Conservation (phyloP, 2,113 vertebrate genomes). For the Bungarus multicinctus region DNA sequence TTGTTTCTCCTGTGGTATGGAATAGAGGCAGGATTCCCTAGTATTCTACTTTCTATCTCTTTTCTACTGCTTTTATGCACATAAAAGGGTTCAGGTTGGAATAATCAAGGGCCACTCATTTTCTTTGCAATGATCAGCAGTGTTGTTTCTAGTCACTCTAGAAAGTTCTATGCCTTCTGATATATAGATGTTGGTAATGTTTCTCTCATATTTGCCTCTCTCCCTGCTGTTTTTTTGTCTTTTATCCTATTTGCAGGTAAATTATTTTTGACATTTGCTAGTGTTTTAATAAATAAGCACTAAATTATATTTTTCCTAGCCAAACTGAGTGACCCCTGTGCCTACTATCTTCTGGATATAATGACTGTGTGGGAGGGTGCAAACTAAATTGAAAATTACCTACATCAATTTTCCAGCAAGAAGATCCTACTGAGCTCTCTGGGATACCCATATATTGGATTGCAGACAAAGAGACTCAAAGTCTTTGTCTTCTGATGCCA, state of each 20-base stretch:
- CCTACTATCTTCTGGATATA: neutral
- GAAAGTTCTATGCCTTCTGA: neutral
- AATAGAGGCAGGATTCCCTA: neutral
- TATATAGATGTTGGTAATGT: neutral
- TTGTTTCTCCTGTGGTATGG: neutral
- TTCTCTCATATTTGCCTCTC: neutral
- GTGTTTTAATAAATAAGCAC: neutral
- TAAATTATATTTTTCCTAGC: neutral
- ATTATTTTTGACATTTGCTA: neutral
- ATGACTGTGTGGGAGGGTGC: neutral
- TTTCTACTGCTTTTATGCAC: neutral
- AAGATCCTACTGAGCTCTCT: neutral
- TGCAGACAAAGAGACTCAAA: neutral
- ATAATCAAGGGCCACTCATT: neutral
- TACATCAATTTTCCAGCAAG: neutral
- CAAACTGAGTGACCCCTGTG: neutral
- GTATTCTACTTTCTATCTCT: neutral
- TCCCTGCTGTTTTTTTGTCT: neutral
- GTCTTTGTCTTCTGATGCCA: neutral
- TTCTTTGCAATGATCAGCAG: neutral
- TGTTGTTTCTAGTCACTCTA: neutral
- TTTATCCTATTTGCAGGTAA: neutral
- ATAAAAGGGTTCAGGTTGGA: neutral
- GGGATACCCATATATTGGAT: neutral
- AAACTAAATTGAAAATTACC: neutral